Percentiles rank a stretch among this genome's conserved stretches.
Evolutionary conservation across 2,888 invertebrate genomes (phyloP).

Genomic region (Lathronympha strigana): DNA sequence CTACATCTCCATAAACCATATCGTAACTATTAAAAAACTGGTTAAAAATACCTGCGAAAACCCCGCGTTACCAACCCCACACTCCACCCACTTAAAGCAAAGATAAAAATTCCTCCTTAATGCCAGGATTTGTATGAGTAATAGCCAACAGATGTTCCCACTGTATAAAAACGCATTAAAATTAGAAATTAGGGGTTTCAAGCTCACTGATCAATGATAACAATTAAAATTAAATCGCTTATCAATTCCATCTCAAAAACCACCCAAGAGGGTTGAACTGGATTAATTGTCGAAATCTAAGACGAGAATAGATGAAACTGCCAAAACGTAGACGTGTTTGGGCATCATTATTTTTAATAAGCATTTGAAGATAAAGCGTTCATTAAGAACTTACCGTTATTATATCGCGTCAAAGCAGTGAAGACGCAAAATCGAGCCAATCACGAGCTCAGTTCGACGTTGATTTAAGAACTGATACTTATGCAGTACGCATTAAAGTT

Average conservation of each 20-base stretch:
- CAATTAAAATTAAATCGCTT: conserved; percentile 73
- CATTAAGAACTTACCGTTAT: conserved; percentile 17
- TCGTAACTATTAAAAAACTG: conserved; percentile 54
- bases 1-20: not conserved
- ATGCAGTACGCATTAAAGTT: not conserved
- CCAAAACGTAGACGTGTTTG: conserved; percentile 9
- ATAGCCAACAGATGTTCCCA: conserved; percentile 71
- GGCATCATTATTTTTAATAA: conserved; percentile 31
- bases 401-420: not conserved
- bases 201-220: conserved; percentile 68
- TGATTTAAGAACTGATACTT: not conserved
- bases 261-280: conserved; percentile 69
- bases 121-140: conserved; percentile 70
- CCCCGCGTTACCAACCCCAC: conserved; percentile 54
- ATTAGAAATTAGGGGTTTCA: conserved; percentile 79
- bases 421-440: not conserved
- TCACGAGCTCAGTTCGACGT: not conserved
- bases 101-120: conserved; percentile 55
- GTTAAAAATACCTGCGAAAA: conserved; percentile 61
- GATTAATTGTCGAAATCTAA: conserved; percentile 23
- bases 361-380: conserved; percentile 18
- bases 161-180: conserved; percentile 62
- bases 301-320: conserved; percentile 14
- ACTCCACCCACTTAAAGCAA: conserved; percentile 48
- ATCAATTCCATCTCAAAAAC: conserved; percentile 66